phyloP scores from a whole-genome alignment of 1,140 invertebrate genomes.

The Drosophila ananassae region DNA sequence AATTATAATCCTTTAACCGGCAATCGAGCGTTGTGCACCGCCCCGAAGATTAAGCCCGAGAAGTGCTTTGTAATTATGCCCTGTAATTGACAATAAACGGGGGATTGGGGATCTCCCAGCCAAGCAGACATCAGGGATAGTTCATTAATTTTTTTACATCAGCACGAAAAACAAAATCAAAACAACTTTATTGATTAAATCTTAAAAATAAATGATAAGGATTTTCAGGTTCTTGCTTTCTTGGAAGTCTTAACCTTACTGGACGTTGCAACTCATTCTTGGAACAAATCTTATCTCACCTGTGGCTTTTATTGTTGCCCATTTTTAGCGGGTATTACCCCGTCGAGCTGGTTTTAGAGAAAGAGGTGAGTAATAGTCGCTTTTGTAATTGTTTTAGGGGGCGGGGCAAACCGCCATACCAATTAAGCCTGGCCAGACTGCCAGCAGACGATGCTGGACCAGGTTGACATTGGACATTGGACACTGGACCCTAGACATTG shows the following conservation, averaged over 20 bases:
- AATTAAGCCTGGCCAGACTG: constrained; percentile 70
- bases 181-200: neutral
- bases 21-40: constrained; percentile 38
- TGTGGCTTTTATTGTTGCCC: constrained; percentile 14
- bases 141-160: neutral
- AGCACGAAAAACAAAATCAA: no score
- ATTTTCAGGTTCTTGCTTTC: neutral
- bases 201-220: neutral
- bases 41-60: constrained; percentile 43
- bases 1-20: constrained; percentile 80
- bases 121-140: neutral
- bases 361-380: constrained; percentile 43
- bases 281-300: constrained; percentile 21
- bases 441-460: constrained; percentile 52
- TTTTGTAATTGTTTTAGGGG: constrained; percentile 8
- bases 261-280: neutral
- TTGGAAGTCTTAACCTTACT: neutral
- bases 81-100: constrained; percentile 3
- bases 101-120: neutral
- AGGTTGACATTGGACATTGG: constrained; percentile 57
- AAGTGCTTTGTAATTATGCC: constrained; percentile 38
- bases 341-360: constrained; percentile 7
- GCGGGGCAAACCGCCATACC: constrained; percentile 36
- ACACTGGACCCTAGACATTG: constrained; percentile 53
- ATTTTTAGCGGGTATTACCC: constrained; percentile 24